Evolutionary conservation across 2,113 vertebrate genomes (phyloP).

Genomic region (Oriolus oriolus): DNA sequence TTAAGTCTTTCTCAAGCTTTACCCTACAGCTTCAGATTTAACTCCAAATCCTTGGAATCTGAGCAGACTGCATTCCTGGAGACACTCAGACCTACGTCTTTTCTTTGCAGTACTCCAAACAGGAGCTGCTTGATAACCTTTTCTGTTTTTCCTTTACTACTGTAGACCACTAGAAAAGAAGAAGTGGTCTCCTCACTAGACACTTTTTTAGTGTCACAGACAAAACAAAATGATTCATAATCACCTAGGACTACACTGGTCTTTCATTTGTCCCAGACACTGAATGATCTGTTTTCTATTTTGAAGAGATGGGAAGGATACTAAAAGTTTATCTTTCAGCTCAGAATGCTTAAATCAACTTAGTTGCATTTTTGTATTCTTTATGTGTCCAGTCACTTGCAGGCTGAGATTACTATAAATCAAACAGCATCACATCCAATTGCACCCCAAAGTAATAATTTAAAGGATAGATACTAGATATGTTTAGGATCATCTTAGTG

Average conservation of each 20-base stretch:
- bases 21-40: background rate
- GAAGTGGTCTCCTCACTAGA: background rate
- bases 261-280: background rate
- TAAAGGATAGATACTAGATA: conserved; percentile 36
- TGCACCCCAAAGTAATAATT: conserved; percentile 40
- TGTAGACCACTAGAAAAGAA: background rate
- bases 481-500: background rate
- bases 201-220: background rate
- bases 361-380: background rate
- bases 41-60: background rate
- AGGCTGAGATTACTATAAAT: conserved; percentile 25
- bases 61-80: background rate
- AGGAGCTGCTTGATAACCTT: background rate
- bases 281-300: background rate
- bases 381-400: background rate
- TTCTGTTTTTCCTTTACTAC: background rate
- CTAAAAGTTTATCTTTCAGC: background rate
- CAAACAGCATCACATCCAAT: conserved; percentile 7
- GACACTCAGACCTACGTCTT: background rate
- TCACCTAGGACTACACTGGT: background rate
- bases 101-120: background rate
- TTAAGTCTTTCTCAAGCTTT: background rate
- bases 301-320: background rate
- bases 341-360: conserved; percentile 16
- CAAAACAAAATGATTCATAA: background rate